Base-by-base conservation (phyloP, 1,140 invertebrate genomes). In the Platyura marginata region DNA sequence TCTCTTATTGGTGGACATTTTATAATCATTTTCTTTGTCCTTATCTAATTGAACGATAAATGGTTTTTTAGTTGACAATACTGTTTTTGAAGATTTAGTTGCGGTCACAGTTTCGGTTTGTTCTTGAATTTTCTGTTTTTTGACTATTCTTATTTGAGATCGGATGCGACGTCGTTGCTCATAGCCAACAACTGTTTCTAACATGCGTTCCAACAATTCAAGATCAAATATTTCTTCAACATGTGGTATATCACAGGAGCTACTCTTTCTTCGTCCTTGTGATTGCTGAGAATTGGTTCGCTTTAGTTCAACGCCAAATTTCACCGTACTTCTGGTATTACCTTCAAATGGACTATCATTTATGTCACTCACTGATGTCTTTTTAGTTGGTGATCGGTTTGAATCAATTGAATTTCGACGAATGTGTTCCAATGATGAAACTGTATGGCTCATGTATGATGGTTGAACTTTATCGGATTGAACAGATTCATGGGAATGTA, bases 201-300 rank as follows among this genome's bases (percentile, higher is more conserved):
- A 62, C 65, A 81, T 68, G 63, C 69, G 64, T 59, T 82, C 79
- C 36, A 83, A 61, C 44, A 77, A 55, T 50, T 69, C 64, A 43
- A 81, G 50, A 48, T 81, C 77, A 46, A 71, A 76, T 44, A 82
- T 79, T 45, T 77, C 71, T 54, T 82, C 79, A 44, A 82, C 73
- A 9, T 36, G 34, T 18, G 15, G 9, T 16, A 36, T 16, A 10
- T 36, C 34, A 18, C 9, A n/a, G 15, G 10, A 36, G 49, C 22
- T 18, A 42, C 44, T 51, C 46, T 8, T 43, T 40, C 20, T 42
- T 42, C 13, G 34, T 25, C 8, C 21, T 29, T 6, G 41, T n/a
- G 10, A 23, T n/a, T 34, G 19, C 11, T 15, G n/a, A 2, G 34
- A 40, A 21, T 50, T 19, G 10, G 68, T 72, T 48, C 64, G 65